Evolutionary conservation across 2,113 vertebrate genomes (phyloP).

Genomic region (Fregata magnificens): DNA sequence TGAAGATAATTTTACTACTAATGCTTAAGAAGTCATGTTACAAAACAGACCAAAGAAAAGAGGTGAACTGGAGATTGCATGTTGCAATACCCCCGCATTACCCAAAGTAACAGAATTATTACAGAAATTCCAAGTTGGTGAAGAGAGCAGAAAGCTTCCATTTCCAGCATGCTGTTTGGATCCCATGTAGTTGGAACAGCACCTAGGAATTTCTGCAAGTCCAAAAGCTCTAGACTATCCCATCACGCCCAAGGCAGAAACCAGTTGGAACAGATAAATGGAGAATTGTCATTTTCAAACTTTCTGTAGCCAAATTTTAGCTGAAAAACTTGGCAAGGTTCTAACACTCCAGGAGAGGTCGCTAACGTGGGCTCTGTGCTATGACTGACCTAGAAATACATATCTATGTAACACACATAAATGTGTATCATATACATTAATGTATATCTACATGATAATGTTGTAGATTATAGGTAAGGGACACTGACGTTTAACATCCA

Average conservation of each 20-base stretch:
- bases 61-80: not conserved
- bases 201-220: not conserved
- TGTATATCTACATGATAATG: fast-evolving
- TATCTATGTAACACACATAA: not conserved
- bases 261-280: not conserved
- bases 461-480: not conserved
- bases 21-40: not conserved
- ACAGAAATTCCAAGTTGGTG: not conserved
- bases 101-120: not conserved
- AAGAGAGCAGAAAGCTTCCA: not conserved
- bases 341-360: not conserved
- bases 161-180: not conserved
- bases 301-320: not conserved
- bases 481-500: not conserved
- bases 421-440: not conserved
- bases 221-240: not conserved
- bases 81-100: not conserved
- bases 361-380: not conserved
- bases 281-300: not conserved
- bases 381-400: not conserved
- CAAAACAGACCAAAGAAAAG: not conserved
- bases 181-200: not conserved
- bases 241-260: not conserved
- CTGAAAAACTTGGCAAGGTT: not conserved
- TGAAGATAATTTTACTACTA: not conserved